Conservation (phyloP, 2,888 invertebrate species). For the Chrysolina americana region DNA sequence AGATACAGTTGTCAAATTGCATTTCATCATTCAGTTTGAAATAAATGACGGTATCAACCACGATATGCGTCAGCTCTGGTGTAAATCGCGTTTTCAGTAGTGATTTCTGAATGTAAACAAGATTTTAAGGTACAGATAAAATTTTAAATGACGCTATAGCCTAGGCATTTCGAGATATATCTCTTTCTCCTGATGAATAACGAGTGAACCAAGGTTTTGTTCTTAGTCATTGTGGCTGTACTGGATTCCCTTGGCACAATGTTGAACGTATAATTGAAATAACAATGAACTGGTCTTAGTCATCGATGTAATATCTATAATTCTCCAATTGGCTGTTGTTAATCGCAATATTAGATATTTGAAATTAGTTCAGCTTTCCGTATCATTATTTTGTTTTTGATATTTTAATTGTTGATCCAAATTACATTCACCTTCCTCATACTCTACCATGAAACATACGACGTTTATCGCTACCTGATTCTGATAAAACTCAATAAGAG, state of each 20-base stretch:
- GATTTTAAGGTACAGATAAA: conserved; percentile 43
- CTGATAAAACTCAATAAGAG: no score
- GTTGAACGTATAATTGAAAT: not conserved
- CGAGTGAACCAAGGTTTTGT: conserved; percentile 19
- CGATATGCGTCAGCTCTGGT: not conserved
- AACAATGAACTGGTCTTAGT: not conserved
- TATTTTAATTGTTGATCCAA: no score
- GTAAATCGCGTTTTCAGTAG: conserved; percentile 49
- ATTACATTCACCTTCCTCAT: no score
- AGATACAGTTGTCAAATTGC: not conserved
- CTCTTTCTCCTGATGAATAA: conserved; percentile 38
- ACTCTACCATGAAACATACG: no score
- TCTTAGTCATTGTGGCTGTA: conserved; percentile 5
- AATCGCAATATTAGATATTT: not conserved
- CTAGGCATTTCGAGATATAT: conserved; percentile 45
- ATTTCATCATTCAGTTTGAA: not conserved
- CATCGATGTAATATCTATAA: not conserved
- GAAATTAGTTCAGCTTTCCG: not conserved
- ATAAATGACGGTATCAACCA: not conserved
- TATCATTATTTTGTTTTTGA: no score
- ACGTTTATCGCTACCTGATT: no score
- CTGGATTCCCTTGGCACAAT: conserved; percentile 18
- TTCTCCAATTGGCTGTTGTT: not conserved
- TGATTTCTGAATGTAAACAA: conserved; percentile 50
- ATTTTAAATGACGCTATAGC: conserved; percentile 47